Conservation (phyloP, 2,113 vertebrate species). For the Protobothrops flavoviridis region DNA sequence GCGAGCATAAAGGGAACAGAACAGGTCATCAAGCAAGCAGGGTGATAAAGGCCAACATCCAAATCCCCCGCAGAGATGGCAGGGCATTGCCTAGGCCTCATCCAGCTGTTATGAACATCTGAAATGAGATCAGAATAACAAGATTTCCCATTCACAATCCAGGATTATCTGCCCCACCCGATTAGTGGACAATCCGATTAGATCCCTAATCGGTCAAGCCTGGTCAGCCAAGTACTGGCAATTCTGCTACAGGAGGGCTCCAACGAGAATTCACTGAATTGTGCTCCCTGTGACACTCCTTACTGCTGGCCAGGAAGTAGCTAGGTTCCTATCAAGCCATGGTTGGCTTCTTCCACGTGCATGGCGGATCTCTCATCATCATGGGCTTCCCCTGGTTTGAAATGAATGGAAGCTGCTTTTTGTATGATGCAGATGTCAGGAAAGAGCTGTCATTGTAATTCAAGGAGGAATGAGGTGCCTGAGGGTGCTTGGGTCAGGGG, state of each 20-base stretch:
- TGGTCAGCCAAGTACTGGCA: background rate
- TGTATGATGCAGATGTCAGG: no score
- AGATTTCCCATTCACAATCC: constrained; percentile 18
- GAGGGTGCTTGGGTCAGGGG: background rate
- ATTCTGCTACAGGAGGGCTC: background rate
- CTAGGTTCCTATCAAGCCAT: background rate
- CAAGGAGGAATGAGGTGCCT: background rate
- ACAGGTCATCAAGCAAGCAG: no score
- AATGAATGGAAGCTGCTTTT: background rate
- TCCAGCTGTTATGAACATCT: constrained; percentile 21
- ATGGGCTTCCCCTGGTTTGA: background rate
- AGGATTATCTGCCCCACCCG: constrained; percentile 17
- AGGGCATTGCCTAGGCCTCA: background rate
- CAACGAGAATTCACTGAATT: background rate
- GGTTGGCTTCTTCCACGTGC: background rate
- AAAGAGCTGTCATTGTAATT: background rate
- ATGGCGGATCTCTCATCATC: no score
- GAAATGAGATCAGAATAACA: constrained; percentile 33
- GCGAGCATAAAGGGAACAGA: background rate
- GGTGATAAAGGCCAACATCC: background rate
- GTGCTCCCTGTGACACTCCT: background rate
- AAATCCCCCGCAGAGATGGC: background rate
- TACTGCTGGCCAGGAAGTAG: background rate
- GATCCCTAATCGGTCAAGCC: background rate
- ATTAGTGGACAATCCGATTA: constrained; percentile 27